A percentile compares a stretch with the other conserved stretches of the same genome.
These are phyloP conservation scores for Falco naumanni DNA, from an alignment of 2,797 vertebrate genomes.

Conservation along the genomic window DNA sequence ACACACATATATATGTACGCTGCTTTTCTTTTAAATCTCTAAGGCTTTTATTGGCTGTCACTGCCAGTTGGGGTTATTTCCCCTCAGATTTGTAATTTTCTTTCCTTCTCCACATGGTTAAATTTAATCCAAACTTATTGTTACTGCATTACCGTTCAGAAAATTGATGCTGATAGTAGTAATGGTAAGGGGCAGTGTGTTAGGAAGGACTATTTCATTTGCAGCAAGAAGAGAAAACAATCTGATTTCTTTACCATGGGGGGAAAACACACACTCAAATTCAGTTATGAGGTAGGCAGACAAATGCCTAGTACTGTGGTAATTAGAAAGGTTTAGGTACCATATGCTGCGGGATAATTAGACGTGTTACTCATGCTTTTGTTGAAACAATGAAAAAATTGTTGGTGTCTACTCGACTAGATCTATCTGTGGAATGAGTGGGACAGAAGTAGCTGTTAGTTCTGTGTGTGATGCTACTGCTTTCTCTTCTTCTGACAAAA, in stretches of 20 bases:
- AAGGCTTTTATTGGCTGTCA: background rate
- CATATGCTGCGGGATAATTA: conserved; percentile 3
- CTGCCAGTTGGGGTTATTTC: background rate
- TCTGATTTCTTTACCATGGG: background rate
- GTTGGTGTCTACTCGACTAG: background rate
- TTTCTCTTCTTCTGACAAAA: conserved; percentile 15
- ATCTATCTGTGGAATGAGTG: background rate
- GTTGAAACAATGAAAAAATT: conserved; percentile 22
- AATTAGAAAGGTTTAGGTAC: background rate
- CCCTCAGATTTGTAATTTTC: background rate
- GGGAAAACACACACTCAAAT: background rate
- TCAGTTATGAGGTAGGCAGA: background rate
- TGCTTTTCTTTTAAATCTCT: background rate
- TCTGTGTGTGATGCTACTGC: conserved; percentile 34
- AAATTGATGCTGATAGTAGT: background rate
- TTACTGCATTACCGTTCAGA: background rate
- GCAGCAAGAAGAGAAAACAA: background rate
- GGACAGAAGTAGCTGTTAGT: conserved; percentile 36
- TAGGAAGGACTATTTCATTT: background rate
- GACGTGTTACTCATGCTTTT: conserved; percentile 4
- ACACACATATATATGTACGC: background rate
- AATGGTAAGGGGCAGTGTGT: background rate
- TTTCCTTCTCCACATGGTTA: background rate
- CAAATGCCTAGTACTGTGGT: conserved; percentile 21
- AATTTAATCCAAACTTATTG: background rate